Evolutionary conservation across 1,140 invertebrate species (phyloP), one percentile per base, ranked within the genome.

Genomic region (Cydia splendana): DNA sequence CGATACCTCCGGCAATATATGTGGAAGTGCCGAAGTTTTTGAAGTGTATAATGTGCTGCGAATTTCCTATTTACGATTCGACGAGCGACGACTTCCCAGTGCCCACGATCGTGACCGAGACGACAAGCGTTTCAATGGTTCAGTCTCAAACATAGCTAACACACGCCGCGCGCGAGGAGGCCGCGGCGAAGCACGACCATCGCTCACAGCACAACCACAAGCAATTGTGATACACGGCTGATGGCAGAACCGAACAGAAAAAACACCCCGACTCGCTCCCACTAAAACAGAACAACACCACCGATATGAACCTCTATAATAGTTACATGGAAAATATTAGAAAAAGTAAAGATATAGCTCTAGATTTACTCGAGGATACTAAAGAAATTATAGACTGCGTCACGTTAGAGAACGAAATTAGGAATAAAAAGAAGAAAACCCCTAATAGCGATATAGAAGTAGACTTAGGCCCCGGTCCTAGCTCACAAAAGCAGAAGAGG

Each of bases 41-140:
- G 9, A 98, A 98, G 88, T 97, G 96, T 82, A 92, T 97, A 4
- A 87, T 97, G 15, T 98, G 97, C 87, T 98, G 97, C 86, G 97
- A 98, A 87, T 98, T 96, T 87, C 97, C 97, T 1, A 94, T 98
- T 28, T 98, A 98, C 86, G 95, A 97, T 84, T 97, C 96, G 13
- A 93, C 96, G 75, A 94, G 95, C 34, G 95, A 95, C 2, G 96
- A 96, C 73, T 94, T 94, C 80, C 94, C 95, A 48, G 94, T 94
- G 13, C 91, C 94, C 1, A 94, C 95, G 4, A 95, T 95, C 74
- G 95, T 96, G 51, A 96, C 96, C 38, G 96, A 96, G 84, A 96
- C 96, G 65, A 96, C 95, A 10, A 96, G 95, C 78, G 95, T 96
- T 75, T 96, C 96, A 6, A 94, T 96, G 85, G 96, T 95, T 1